Evolutionary conservation across 2,113 vertebrate genomes (phyloP).

Genomic region (Agapornis roseicollis): DNA sequence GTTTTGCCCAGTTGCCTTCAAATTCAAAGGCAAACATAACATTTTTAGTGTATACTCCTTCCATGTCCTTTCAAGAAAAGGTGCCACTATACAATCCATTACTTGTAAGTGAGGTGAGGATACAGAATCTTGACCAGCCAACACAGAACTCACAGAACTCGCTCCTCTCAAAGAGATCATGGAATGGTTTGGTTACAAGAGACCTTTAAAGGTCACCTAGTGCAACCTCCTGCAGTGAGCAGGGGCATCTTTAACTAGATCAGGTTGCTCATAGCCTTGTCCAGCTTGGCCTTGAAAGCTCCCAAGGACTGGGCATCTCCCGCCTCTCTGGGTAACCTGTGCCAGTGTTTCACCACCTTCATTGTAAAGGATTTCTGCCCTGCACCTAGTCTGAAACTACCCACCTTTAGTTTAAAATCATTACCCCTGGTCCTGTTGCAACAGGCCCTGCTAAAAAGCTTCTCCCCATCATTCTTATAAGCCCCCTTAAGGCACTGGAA

Average conservation of each 20-base stretch:
- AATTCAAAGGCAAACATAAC: not conserved
- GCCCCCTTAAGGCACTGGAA: not conserved
- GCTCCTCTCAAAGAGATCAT: not conserved
- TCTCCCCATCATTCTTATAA: not conserved
- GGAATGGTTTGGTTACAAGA: not conserved
- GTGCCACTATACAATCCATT: not conserved
- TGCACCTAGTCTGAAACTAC: not conserved
- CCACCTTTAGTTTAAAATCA: not conserved
- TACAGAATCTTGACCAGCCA: not conserved
- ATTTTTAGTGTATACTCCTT: not conserved
- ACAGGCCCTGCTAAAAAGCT: not conserved
- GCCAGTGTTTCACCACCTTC: not conserved
- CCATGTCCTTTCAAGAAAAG: not conserved
- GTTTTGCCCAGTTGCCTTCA: not conserved
- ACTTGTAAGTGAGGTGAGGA: not conserved
- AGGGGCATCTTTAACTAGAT: not conserved
- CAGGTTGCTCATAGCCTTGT: not conserved
- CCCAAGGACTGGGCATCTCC: not conserved
- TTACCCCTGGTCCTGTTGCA: accelerated
- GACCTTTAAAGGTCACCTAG: not conserved
- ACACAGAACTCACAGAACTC: not conserved
- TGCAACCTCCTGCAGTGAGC: not conserved
- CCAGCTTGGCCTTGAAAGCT: not conserved
- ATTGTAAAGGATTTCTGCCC: not conserved
- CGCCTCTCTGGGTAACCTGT: not conserved